phyloP scores from a whole-genome alignment of 2,888 invertebrate species.

The Caenorhabditis macrosperma region DNA sequence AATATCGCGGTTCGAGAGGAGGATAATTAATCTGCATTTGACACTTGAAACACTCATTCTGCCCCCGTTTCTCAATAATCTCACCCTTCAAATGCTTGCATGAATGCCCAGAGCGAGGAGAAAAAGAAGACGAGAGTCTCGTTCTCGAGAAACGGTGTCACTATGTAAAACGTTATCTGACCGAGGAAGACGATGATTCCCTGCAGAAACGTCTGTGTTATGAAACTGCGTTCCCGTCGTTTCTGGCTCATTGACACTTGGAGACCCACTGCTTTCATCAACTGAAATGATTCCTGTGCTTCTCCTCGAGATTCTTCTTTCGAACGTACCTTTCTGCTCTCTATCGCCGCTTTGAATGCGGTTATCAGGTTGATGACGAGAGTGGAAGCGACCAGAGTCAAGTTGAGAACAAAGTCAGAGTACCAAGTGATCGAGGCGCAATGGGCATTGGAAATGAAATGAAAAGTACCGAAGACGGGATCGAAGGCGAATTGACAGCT shows the following conservation, averaged over 20 bases:
- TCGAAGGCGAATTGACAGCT: slow-evolving; percentile 21
- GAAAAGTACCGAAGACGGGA: not conserved
- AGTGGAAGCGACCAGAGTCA: slow-evolving; percentile 14
- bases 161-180: slow-evolving; percentile 26
- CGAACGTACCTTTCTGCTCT: slow-evolving; percentile 8
- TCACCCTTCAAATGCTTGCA: slow-evolving; percentile 43
- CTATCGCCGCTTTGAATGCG: slow-evolving; percentile 18
- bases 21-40: not conserved
- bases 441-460: not conserved
- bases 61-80: not conserved
- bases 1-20: not conserved
- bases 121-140: slow-evolving; percentile 17
- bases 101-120: slow-evolving; percentile 33
- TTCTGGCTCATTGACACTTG: slow-evolving; percentile 23
- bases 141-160: slow-evolving; percentile 14
- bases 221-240: slow-evolving; percentile 25
- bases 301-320: not conserved
- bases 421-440: slow-evolving; percentile 24
- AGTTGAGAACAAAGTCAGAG: slow-evolving; percentile 35
- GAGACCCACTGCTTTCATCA: slow-evolving; percentile 17
- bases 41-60: not conserved
- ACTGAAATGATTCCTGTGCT: not conserved
- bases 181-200: slow-evolving; percentile 19
- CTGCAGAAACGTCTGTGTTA: slow-evolving; percentile 32
- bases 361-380: slow-evolving; percentile 20